phyloP scores from a whole-genome alignment of 2,113 vertebrate species.

The Salvator merianae region DNA sequence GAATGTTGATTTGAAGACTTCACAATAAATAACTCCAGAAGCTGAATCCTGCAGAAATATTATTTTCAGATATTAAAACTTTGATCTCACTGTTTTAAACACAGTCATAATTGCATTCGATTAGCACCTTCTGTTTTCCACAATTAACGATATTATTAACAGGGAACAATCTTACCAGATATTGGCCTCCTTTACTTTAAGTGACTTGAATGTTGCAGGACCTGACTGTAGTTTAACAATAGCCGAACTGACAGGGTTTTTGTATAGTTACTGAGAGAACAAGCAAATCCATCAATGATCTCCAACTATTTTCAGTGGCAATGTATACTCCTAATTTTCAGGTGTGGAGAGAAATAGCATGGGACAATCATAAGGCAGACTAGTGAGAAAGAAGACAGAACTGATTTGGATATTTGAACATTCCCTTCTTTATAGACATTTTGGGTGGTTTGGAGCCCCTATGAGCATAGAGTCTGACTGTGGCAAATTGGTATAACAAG shows the following conservation, averaged over 20 bases:
- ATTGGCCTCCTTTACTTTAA: neutral
- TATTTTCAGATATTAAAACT: neutral
- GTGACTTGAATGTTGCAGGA: neutral
- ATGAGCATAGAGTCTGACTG: no score
- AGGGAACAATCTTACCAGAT: neutral
- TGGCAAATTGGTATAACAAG: no score
- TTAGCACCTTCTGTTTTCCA: neutral
- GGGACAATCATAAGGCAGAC: no score
- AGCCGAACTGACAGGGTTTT: neutral
- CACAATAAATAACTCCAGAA: neutral
- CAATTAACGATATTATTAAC: neutral
- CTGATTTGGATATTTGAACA: no score
- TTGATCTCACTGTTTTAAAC: neutral
- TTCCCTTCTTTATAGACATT: no score
- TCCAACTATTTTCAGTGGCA: no score
- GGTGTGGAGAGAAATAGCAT: no score
- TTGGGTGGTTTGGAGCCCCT: no score
- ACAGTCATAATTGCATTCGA: neutral
- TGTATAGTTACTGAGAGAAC: neutral
- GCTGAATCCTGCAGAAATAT: neutral
- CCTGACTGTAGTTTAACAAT: no score
- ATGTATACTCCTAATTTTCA: no score
- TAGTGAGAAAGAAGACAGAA: no score
- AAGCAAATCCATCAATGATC: no score
- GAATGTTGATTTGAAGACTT: neutral